Evolutionary conservation across 2,113 vertebrate genomes (phyloP).

Genomic region (Rhizomys pruinosus): DNA sequence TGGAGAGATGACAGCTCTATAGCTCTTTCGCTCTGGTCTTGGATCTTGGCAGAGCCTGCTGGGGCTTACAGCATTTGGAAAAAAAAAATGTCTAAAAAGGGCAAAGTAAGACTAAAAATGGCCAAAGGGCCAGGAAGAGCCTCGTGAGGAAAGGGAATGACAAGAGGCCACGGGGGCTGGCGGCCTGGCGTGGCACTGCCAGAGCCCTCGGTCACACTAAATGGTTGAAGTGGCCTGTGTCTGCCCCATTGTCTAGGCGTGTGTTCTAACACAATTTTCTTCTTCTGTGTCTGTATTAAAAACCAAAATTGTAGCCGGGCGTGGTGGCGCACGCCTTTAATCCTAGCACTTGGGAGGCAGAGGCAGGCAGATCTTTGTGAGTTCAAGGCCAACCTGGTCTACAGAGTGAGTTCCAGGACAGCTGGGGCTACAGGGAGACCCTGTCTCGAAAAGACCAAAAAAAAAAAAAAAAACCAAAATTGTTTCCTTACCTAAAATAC

Average conservation of each 20-base stretch:
- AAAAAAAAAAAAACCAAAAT: neutral
- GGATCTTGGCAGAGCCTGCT: neutral
- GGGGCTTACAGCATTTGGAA: neutral
- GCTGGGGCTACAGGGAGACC: too few relatives aligned
- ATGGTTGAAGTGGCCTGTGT: neutral
- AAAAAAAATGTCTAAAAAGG: neutral
- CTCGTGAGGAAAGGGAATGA: neutral
- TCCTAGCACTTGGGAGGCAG: too few relatives aligned
- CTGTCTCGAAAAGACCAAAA: too few relatives aligned
- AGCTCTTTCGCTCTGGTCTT: neutral
- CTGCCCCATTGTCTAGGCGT: neutral
- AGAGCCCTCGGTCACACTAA: neutral
- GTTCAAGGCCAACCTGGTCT: too few relatives aligned
- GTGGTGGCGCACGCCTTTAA: too few relatives aligned
- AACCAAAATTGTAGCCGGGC: neutral
- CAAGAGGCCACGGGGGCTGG: neutral
- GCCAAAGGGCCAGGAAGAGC: neutral
- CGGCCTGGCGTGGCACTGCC: neutral
- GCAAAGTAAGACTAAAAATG: neutral
- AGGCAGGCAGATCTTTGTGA: too few relatives aligned
- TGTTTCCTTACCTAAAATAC: neutral
- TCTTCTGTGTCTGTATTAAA: neutral
- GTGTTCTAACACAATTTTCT: neutral
- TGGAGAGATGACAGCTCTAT: neutral
- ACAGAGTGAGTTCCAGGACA: too few relatives aligned